phyloP scores from a whole-genome alignment of 2,113 vertebrate species.

The Canis aureus region DNA sequence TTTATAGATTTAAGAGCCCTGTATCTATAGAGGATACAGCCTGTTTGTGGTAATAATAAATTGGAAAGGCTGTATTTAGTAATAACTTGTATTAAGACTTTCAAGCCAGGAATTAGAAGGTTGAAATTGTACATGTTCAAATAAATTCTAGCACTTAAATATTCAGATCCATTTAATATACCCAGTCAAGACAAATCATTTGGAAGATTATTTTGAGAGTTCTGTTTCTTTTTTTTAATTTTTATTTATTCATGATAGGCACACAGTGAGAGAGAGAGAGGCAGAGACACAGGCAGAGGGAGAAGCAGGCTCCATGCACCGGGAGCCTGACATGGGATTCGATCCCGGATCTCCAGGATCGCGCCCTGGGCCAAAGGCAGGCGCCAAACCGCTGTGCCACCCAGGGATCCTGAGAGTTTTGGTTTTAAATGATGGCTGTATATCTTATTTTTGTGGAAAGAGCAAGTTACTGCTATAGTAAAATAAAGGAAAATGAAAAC shows the following conservation, averaged over 20 bases:
- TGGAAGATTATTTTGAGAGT: constrained; percentile 18
- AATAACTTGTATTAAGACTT: constrained; percentile 1
- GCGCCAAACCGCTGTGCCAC: no score
- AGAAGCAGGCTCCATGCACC: no score
- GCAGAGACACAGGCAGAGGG: no score
- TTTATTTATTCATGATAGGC: no score
- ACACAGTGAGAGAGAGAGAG: no score
- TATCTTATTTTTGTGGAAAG: background rate
- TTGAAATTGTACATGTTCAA: background rate
- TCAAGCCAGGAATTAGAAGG: background rate
- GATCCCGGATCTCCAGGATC: no score
- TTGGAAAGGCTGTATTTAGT: background rate
- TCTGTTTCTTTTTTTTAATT: background rate
- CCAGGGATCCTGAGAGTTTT: background rate
- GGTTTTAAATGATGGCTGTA: background rate
- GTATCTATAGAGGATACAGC: background rate
- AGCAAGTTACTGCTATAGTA: background rate
- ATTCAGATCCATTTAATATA: constrained; percentile 28
- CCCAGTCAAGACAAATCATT: background rate
- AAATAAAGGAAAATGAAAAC: background rate
- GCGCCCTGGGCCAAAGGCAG: no score
- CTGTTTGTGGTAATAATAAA: background rate
- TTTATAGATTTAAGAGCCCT: background rate
- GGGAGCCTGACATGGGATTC: no score
- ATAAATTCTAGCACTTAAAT: constrained; percentile 17